phyloP scores from a whole-genome alignment of 2,113 vertebrate species.

The Lasiurus borealis region DNA sequence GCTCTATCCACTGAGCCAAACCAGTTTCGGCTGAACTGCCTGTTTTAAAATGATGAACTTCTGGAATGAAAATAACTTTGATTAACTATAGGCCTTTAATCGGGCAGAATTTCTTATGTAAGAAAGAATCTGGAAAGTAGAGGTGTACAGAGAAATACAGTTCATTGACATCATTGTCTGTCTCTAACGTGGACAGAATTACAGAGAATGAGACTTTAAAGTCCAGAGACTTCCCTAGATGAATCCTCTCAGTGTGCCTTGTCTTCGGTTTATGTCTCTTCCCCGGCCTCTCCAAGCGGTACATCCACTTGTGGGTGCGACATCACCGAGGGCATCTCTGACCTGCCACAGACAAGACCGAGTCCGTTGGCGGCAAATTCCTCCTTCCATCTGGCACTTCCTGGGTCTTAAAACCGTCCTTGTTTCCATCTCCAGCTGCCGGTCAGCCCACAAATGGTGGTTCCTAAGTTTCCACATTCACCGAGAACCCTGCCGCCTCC shows the following conservation, averaged over 20 bases:
- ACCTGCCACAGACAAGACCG: accelerated
- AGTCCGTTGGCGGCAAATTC: accelerated
- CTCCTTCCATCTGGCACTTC: not conserved
- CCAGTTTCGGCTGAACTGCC: not conserved
- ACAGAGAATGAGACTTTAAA: not conserved
- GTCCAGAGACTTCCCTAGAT: not conserved
- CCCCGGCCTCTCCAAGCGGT: not conserved
- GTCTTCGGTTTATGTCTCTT: not conserved
- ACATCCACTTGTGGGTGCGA: accelerated
- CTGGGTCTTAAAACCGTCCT: not conserved
- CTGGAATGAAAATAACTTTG: not conserved
- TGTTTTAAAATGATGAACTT: not conserved
- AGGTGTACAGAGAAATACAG: not conserved
- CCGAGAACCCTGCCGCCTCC: no score
- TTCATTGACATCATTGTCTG: not conserved
- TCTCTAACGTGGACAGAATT: not conserved
- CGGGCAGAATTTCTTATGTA: not conserved
- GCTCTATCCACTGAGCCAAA: no score
- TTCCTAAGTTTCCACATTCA: no score
- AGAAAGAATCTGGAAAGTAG: conserved; percentile 8
- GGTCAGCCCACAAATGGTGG: not conserved
- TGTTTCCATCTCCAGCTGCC: not conserved
- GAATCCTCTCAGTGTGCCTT: not conserved
- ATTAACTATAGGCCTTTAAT: not conserved
- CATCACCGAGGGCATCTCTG: not conserved